Conservation (phyloP, 2,888 invertebrate genomes). For the Nomada ferruginata region DNA sequence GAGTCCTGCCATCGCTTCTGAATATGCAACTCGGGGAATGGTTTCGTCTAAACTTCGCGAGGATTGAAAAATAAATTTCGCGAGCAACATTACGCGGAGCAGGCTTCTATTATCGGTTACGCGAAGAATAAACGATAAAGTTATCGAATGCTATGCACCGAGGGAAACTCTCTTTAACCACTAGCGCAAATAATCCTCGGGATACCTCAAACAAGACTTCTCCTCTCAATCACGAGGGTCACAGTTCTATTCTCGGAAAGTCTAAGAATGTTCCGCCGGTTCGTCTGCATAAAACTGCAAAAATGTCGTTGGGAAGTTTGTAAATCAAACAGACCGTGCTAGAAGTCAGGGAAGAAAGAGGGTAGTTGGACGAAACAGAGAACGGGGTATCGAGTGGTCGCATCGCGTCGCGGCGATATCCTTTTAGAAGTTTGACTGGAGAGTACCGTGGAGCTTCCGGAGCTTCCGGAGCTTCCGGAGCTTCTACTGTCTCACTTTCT, state of each 20-base stretch:
- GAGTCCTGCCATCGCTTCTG: not conserved
- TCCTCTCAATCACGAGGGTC: no score
- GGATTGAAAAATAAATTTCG: no score
- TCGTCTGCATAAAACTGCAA: constrained; percentile 41
- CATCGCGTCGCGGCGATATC: constrained; percentile 62
- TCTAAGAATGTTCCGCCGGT: no score
- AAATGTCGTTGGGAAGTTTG: constrained; percentile 44
- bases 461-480: not conserved
- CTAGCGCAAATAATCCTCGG: not conserved
- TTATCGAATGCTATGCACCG: no score
- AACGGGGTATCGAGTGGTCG: constrained; percentile 60
- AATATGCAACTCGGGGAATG: no score
- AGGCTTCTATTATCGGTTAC: no score
- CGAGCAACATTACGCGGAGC: no score
- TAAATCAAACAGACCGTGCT: constrained; percentile 50
- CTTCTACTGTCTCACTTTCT: constrained; percentile 12
- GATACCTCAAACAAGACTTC: not conserved
- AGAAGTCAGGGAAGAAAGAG: not conserved
- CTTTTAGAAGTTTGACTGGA: constrained; percentile 71
- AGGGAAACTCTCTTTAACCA: no score
- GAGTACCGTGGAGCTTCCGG: constrained; percentile 46
- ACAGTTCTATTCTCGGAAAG: not conserved
- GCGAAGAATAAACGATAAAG: no score
- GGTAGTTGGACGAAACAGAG: constrained; percentile 33
- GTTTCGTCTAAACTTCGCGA: no score